Conservation (phyloP, 2,888 invertebrate genomes). For the Drosophila melanosoma region DNA sequence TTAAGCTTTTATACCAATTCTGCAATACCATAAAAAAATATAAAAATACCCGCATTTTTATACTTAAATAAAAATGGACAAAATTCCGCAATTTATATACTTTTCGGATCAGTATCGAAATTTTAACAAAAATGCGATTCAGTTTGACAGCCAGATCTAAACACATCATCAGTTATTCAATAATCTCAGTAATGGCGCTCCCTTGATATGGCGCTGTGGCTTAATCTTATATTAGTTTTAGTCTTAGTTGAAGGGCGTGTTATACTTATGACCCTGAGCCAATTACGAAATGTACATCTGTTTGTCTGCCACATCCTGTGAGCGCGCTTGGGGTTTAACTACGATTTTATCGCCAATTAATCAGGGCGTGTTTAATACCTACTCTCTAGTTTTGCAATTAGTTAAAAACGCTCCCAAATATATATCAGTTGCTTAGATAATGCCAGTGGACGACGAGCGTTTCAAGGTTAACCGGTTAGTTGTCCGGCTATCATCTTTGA, state of each 20-base stretch:
- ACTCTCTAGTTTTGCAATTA: constrained; percentile 30
- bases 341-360: constrained; percentile 43
- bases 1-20: neutral
- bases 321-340: constrained; percentile 24
- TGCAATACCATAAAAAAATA: too few relatives aligned
- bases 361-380: constrained; percentile 41
- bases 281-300: constrained; percentile 26
- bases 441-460: constrained; percentile 1
- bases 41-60: too few relatives aligned
- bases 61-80: neutral
- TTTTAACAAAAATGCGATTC: neutral
- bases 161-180: neutral
- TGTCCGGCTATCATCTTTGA: constrained; percentile 17
- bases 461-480: constrained; percentile 45
- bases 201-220: constrained; percentile 1
- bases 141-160: neutral
- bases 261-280: constrained; percentile 25
- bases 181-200: neutral
- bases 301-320: constrained; percentile 41
- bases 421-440: constrained; percentile 24
- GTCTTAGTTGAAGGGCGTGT: constrained; percentile 37
- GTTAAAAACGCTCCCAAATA: constrained; percentile 37
- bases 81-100: neutral
- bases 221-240: constrained; percentile 28
- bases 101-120: neutral